phyloP scores from a whole-genome alignment of 2,888 invertebrate species.

The Parnassius apollo region DNA sequence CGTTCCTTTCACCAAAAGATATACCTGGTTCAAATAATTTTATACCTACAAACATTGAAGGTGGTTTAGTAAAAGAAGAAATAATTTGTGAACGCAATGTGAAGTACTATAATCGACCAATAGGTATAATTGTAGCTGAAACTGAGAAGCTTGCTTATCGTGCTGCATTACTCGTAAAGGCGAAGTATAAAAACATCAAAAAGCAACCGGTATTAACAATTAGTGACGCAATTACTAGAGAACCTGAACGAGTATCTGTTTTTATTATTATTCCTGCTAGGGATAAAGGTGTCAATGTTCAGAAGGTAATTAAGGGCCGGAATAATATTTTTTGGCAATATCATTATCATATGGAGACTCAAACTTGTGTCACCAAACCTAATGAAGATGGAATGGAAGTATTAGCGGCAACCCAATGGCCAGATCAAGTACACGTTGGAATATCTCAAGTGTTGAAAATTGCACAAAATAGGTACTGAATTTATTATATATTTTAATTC shows the following conservation, averaged over 20 bases:
- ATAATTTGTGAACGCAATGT: constrained; percentile 77
- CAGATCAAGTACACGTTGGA: constrained; percentile 76
- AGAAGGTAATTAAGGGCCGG: constrained; percentile 78
- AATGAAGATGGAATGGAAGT: constrained; percentile 85
- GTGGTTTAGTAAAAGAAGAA: constrained; percentile 55
- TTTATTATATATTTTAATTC: background rate
- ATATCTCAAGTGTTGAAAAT: constrained; percentile 77
- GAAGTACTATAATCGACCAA: constrained; percentile 83
- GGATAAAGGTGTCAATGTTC: constrained; percentile 58
- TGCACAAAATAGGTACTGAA: constrained; percentile 76
- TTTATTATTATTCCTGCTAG: constrained; percentile 48
- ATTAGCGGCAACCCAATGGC: constrained; percentile 79
- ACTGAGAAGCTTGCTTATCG: constrained; percentile 76
- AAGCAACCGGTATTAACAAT: constrained; percentile 54
- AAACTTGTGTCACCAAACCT: constrained; percentile 81
- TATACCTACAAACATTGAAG: constrained; percentile 46
- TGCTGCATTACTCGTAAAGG: constrained; percentile 81
- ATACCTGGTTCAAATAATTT: constrained; percentile 85
- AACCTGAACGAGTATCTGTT: constrained; percentile 48
- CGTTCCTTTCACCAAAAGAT: constrained; percentile 84
- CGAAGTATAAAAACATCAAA: constrained; percentile 73
- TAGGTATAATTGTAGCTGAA: constrained; percentile 85
- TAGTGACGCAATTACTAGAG: constrained; percentile 48
- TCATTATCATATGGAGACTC: constrained; percentile 86
- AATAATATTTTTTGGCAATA: constrained; percentile 82